phyloP scores from a whole-genome alignment of 2,113 vertebrate species.

The Mus musculus region GRCm39 chr1:80379001-80379500 shows the following conservation, averaged over 20 bases:
- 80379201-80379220: not conserved
- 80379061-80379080: not conserved
- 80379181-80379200: not conserved
- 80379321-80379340: not conserved
- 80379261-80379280: not conserved
- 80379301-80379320: not conserved
- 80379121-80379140: not conserved
- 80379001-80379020: not conserved
- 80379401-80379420: not conserved
- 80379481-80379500: not conserved
- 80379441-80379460: not conserved
- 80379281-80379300: constrained; percentile 32
- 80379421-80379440: not conserved
- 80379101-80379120: not conserved
- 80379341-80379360: not conserved
- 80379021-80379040: not conserved
- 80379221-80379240: not conserved
- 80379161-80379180: not conserved
- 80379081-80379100: not conserved
- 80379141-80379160: not conserved
- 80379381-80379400: not conserved
- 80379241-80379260: constrained; percentile 3
- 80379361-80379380: not conserved
- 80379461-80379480: not conserved
- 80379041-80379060: not conserved